Conservation (phyloP, 1,140 invertebrate genomes). For the Sinonovacula constricta region DNA sequence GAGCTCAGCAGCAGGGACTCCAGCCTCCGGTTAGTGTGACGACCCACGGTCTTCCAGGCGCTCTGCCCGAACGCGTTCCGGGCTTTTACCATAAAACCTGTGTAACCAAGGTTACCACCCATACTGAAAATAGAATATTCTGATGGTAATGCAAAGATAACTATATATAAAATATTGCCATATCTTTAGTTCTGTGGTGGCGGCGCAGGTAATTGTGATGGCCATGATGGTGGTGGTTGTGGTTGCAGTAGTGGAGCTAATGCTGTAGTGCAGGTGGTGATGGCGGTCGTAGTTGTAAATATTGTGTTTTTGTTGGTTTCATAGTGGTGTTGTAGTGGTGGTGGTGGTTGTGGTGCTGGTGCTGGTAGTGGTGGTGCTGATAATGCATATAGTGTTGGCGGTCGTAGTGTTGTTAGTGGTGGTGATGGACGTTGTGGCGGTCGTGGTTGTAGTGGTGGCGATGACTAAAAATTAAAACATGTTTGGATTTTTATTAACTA, state of each 20-base stretch:
- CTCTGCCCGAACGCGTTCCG: slow-evolving; percentile 28
- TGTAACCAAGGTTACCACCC: slow-evolving; percentile 21
- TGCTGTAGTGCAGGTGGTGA: too few relatives aligned
- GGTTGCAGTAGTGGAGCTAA: background rate
- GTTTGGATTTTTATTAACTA: too few relatives aligned
- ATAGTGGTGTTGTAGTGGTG: background rate
- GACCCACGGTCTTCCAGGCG: slow-evolving; percentile 34
- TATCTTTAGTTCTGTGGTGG: background rate
- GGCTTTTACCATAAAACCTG: slow-evolving; percentile 19
- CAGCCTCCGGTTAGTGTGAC: slow-evolving; percentile 22
- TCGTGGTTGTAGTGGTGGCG: too few relatives aligned
- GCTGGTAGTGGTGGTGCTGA: too few relatives aligned
- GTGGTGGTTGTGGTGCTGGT: too few relatives aligned
- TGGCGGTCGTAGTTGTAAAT: too few relatives aligned
- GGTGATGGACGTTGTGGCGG: too few relatives aligned
- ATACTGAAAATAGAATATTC: slow-evolving; percentile 9
- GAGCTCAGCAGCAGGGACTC: slow-evolving; percentile 29
- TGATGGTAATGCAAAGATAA: background rate
- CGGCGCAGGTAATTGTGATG: background rate
- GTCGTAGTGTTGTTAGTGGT: too few relatives aligned
- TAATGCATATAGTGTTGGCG: too few relatives aligned
- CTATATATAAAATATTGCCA: background rate
- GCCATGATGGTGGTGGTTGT: background rate
- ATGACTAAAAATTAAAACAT: too few relatives aligned
- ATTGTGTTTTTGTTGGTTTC: too few relatives aligned